Percentiles rank a stretch among this genome's conserved stretches.
Evolutionary conservation across 2,113 vertebrate genomes (phyloP).

Genomic region (Gallinago undulata): DNA sequence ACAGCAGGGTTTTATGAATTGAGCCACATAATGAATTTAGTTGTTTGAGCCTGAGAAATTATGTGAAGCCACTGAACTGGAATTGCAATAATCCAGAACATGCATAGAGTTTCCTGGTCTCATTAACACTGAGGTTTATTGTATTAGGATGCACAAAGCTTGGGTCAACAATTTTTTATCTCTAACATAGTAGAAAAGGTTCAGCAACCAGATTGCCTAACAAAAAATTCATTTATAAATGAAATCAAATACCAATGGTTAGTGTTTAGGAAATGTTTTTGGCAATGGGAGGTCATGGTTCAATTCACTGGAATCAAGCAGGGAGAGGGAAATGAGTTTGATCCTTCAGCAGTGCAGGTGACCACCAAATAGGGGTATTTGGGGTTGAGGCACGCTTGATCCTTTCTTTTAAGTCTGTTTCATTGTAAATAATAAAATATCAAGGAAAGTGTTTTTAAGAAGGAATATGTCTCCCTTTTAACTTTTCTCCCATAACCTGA

Average conservation of each 20-base stretch:
- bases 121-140: slow-evolving; percentile 50
- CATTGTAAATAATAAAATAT: background rate
- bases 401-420: background rate
- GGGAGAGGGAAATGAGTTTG: background rate
- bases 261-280: background rate
- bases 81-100: slow-evolving; percentile 52
- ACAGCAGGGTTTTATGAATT: slow-evolving; percentile 39
- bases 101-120: slow-evolving; percentile 24
- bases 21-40: background rate
- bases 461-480: background rate
- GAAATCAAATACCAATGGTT: background rate
- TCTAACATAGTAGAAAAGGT: background rate
- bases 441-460: background rate
- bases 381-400: background rate
- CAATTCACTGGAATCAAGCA: background rate
- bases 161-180: slow-evolving; percentile 47
- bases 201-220: background rate
- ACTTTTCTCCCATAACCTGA: background rate
- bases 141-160: background rate
- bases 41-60: slow-evolving; percentile 20
- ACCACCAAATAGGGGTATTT: background rate
- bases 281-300: background rate
- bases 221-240: slow-evolving; percentile 12
- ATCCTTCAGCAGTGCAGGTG: background rate
- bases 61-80: slow-evolving; percentile 46